Conservation (phyloP, 1,140 invertebrate species). For the Drosophila bocki region DNA sequence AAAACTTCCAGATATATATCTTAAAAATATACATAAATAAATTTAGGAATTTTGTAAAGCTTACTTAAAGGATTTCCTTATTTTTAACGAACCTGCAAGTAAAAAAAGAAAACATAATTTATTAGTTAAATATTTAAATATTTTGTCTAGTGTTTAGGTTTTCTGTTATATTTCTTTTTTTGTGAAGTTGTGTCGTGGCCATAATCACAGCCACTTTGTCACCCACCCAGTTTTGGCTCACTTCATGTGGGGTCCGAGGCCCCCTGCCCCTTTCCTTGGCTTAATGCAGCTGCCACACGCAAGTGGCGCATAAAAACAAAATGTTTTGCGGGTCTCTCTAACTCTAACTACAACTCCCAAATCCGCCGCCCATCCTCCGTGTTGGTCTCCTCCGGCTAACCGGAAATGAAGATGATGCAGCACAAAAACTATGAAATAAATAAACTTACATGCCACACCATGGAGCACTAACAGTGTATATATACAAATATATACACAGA, state of each 20-base stretch:
- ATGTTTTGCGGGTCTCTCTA: slow-evolving; percentile 54
- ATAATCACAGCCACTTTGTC: slow-evolving; percentile 81
- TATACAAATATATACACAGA: neutral
- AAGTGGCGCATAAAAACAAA: slow-evolving; percentile 79
- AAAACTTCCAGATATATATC: neutral
- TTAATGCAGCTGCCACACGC: slow-evolving; percentile 81
- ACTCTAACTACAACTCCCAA: slow-evolving; percentile 25
- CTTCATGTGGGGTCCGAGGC: slow-evolving; percentile 35
- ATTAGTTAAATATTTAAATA: neutral
- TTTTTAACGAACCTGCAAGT: neutral
- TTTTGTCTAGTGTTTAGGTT: neutral
- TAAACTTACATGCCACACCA: slow-evolving; percentile 65
- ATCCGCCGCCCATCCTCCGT: slow-evolving; percentile 4
- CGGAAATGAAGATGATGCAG: slow-evolving; percentile 82
- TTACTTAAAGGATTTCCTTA: neutral
- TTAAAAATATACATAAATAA: neutral
- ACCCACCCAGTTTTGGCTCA: slow-evolving; percentile 62
- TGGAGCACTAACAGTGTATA: neutral
- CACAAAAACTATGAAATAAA: slow-evolving; percentile 80
- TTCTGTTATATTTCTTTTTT: slow-evolving; percentile 12
- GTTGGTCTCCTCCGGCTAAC: slow-evolving; percentile 47
- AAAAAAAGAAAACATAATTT: neutral
- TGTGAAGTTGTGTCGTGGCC: slow-evolving; percentile 42
- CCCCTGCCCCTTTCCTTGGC: slow-evolving; percentile 10
- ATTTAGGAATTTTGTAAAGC: neutral